Conservation (phyloP, 1,140 invertebrate genomes). For the Drosophila ananassae region DNA sequence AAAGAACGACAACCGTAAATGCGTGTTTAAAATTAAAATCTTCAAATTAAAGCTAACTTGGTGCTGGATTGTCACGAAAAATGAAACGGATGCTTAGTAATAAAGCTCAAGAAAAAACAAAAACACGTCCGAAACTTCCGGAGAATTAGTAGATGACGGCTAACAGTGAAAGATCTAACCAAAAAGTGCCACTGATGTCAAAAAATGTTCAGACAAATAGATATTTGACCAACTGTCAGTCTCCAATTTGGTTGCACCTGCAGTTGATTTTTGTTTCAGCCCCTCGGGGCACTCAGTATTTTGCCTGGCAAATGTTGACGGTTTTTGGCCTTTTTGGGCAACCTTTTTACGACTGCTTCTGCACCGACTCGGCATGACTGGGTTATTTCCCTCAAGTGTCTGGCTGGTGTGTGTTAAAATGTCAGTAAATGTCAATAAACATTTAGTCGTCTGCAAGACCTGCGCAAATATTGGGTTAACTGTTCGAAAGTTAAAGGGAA, state of each 20-base stretch:
- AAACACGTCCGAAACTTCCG: conserved; percentile 65
- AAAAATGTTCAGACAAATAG: conserved; percentile 26
- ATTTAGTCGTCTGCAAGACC: conserved; percentile 17
- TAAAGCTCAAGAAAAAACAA: conserved; percentile 58
- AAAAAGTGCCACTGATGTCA: conserved; percentile 1
- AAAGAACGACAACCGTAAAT: conserved; percentile 53
- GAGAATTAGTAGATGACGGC: conserved; percentile 9
- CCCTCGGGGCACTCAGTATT: conserved; percentile 27
- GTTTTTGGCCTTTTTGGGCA: conserved; percentile 48
- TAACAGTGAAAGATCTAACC: conserved; percentile 1
- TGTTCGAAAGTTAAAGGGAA: conserved; percentile 31
- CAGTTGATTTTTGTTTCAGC: conserved; percentile 22
- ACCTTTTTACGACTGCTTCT: conserved; percentile 40
- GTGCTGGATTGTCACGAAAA: conserved; percentile 66
- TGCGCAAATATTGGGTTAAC: conserved; percentile 52
- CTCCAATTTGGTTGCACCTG: conserved; percentile 49
- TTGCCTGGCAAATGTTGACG: conserved; percentile 32
- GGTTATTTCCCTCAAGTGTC: conserved; percentile 6
- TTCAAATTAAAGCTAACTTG: conserved; percentile 32
- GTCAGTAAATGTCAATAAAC: conserved; percentile 57
- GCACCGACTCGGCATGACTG: conserved; percentile 28
- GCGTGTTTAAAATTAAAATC: conserved; percentile 59
- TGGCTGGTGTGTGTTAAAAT: conserved; percentile 46
- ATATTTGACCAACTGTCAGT: conserved; percentile 21
- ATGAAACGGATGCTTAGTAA: conserved; percentile 51